Evolutionary conservation across 2,888 invertebrate species (phyloP).

Genomic region (Poecilus cupreus): DNA sequence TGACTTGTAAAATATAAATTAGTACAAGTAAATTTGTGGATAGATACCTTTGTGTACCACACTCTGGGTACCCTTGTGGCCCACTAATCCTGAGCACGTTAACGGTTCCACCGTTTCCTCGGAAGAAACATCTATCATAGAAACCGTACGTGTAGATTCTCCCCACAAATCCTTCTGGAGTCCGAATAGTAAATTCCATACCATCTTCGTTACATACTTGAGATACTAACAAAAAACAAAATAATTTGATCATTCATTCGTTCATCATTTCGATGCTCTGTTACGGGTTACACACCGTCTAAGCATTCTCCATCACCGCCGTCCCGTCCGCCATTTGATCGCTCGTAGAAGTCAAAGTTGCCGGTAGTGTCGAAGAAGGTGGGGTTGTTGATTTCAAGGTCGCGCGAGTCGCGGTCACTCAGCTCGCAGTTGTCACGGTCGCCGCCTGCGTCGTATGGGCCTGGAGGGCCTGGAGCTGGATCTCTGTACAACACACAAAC

Average conservation of each 20-base stretch:
- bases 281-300: constrained; percentile 85
- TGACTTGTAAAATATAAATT: constrained; percentile 60
- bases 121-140: constrained; percentile 93
- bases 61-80: constrained; percentile 94
- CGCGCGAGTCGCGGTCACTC: constrained; percentile 89
- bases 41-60: constrained; percentile 88
- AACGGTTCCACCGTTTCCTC: constrained; percentile 90
- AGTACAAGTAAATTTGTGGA: not conserved
- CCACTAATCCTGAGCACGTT: constrained; percentile 91
- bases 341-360: constrained; percentile 90
- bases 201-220: constrained; percentile 95
- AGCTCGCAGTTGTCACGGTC: constrained; percentile 92
- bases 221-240: constrained; percentile 77
- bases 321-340: constrained; percentile 85
- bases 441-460: constrained; percentile 75
- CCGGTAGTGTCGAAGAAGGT: constrained; percentile 88
- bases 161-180: constrained; percentile 92
- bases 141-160: constrained; percentile 94
- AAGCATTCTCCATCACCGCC: constrained; percentile 85
- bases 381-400: constrained; percentile 89
- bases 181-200: constrained; percentile 92
- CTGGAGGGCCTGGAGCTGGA: constrained; percentile 58
- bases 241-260: too few relatives aligned
- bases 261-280: too few relatives aligned
- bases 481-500: not conserved